These are phyloP conservation scores for Tylochromis polylepis DNA, from an alignment of 2,113 vertebrate genomes.

Conservation along the genomic window DNA sequence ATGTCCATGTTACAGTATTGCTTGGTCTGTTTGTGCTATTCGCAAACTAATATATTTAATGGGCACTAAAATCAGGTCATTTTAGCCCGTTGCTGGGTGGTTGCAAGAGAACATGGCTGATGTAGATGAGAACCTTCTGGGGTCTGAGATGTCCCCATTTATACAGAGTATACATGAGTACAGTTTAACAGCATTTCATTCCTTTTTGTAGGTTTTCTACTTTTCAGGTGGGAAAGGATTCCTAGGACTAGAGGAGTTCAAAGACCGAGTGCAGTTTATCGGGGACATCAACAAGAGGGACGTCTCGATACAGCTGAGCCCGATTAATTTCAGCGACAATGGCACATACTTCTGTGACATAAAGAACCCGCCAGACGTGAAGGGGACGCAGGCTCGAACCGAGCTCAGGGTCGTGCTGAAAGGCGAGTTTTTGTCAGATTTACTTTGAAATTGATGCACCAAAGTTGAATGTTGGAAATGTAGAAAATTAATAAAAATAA, in stretches of 20 bases:
- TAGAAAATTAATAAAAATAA: background rate
- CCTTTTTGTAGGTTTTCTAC: slow-evolving; percentile 79
- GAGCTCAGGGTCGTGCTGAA: slow-evolving; percentile 84
- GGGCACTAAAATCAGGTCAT: background rate
- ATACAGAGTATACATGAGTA: background rate
- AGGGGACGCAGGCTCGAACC: slow-evolving; percentile 74
- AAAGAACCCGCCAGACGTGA: slow-evolving; percentile 86
- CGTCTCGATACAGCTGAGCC: slow-evolving; percentile 83
- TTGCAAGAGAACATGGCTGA: background rate
- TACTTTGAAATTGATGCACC: background rate
- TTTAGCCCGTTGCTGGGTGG: background rate
- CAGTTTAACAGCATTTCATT: background rate
- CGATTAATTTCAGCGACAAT: slow-evolving; percentile 87
- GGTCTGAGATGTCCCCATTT: background rate
- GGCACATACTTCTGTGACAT: slow-evolving; percentile 89
- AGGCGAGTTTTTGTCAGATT: slow-evolving; percentile 68
- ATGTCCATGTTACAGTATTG: background rate
- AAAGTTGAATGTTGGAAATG: background rate
- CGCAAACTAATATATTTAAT: background rate
- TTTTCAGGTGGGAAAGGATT: slow-evolving; percentile 74
- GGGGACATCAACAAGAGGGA: slow-evolving; percentile 92
- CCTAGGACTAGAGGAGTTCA: slow-evolving; percentile 70
- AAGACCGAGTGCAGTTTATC: slow-evolving; percentile 80
- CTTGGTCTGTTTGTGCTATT: background rate
- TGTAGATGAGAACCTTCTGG: background rate